Base-by-base conservation (phyloP, 30 jellyfish, hydroid and myxozoan genomes). In the Turritopsis dohrnii region DNA sequence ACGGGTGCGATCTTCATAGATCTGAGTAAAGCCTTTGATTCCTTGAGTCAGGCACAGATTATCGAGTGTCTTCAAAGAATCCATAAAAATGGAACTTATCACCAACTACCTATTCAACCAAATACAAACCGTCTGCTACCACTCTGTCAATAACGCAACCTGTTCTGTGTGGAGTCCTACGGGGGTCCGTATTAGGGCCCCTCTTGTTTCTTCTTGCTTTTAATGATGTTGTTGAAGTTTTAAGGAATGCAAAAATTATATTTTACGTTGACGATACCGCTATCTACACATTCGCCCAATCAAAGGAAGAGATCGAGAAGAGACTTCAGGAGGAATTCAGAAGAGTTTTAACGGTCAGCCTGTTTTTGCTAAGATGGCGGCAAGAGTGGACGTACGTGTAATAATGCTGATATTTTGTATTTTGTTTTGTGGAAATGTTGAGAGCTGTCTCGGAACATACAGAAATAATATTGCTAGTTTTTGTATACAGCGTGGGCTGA, bases 11-110 rank as follows among this genome's bases (percentile, higher is more conserved):
- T 86, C 23, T 86, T 30, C 52, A 52, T 54, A 9, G 90, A 86
- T 75, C 86, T 79, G 9, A 86, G 90, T 26, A 86, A 86, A 71
- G 94, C 94, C 21, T 86, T 86, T 80, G 94, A 86, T 72, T 30
- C 94, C 80, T 66, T 86, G 52, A 60, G 86, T 53, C 73, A 60
- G 19, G 73, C 0, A 60, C 21, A n/a, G n/a, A n/a, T n/a, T n/a
- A n/a, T n/a, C n/a, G n/a, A n/a, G n/a, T n/a, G n/a, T n/a, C n/a
- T n/a, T 60, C 73, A 60, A 60, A 60, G 73, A 21, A 18, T 18
- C 21, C n/a, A n/a, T n/a, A n/a, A n/a, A n/a, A n/a, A n/a, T n/a
- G 73, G 73, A 21, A 60, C 21, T 60, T 18, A 60, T 60, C 19
- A 60, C 73, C 0, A 23, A 60, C 21, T 60, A 60, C 21, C 21